These are phyloP conservation scores for Platygyra sinensis DNA, from an alignment of 64 coral and sea anemone species.

Conservation along the genomic window DNA sequence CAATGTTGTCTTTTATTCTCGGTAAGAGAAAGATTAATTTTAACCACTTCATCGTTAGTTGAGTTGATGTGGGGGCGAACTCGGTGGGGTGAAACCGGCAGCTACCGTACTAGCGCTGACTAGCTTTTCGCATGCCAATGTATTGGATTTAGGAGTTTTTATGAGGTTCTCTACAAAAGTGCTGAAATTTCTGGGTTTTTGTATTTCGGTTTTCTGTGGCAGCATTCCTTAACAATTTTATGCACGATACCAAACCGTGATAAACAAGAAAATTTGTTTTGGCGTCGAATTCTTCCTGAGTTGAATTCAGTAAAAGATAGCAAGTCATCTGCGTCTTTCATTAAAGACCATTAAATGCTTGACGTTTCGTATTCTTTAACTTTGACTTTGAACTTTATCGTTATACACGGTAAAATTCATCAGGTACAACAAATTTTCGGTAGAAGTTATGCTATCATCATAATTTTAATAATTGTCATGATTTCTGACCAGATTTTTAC, in stretches of 20 bases:
- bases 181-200: not conserved
- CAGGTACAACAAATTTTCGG: too few relatives aligned
- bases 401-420: too few relatives aligned
- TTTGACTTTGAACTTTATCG: too few relatives aligned
- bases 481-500: not conserved
- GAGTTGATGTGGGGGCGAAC: too few relatives aligned
- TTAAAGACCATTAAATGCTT: not conserved
- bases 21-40: too few relatives aligned
- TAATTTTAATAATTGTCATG: too few relatives aligned
- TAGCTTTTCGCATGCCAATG: not conserved
- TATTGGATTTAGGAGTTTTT: not conserved
- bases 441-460: not conserved
- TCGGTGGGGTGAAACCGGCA: too few relatives aligned
- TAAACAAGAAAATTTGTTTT: constrained; percentile 1
- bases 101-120: not conserved
- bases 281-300: not conserved
- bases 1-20: too few relatives aligned
- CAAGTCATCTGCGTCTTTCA: not conserved
- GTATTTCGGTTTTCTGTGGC: not conserved
- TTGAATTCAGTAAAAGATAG: not conserved
- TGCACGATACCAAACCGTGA: not conserved
- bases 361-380: too few relatives aligned
- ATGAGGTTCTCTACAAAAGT: not conserved
- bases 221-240: not conserved
- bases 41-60: too few relatives aligned